Evolutionary conservation across 1,140 invertebrate genomes (phyloP), one percentile per base, ranked within the genome.

Genomic region (Riptortus pedestris): DNA sequence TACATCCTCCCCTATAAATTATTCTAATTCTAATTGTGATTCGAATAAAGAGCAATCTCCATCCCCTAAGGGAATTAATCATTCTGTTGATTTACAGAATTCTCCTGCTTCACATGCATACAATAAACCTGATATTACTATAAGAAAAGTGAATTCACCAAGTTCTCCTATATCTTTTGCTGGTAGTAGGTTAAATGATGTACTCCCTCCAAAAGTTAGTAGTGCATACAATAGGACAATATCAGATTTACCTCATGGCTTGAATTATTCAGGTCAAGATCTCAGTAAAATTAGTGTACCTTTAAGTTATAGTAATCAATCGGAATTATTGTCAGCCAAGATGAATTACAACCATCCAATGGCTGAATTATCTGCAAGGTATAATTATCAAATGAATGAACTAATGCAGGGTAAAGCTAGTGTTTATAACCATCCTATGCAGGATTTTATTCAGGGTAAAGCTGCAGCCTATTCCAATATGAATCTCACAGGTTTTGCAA

Each of bases 371-470:
- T 45, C 60, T 16, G 51, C 62, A 20, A 60, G 68, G 64, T 69
- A 66, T 55, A 67, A 67, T 58, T 69, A 69, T 33, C 64, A 62
- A 3, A 63, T 65, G 47, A 27, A 24, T 48, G 62, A 66, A 28
- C 31, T 67, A 31, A 67, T 67, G 0, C 67, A 63, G 31, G 63
- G 65, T 0, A 68, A 68, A 47, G 29, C 63, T 18, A 59, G 58
- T 26, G 58, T 62, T 38, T 68, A 68, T 60, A 64, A 68, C 27
- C 66, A 66, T 24, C 65, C 65, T 26, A 65, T 69, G 61, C 62
- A 65, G 27, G 68, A 69, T 38, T 63, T 69, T 38, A 69, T 69
- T 14, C 69, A 69, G 48, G 64, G 59, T 27, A 69, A 69, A 62
- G 51, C 60, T 27, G 60, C 47, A 43, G 12, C 57, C 20, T 69